Percentiles rank a stretch among this genome's conserved stretches.
These are phyloP conservation scores for Mylabris phalerata DNA, from an alignment of 1,140 invertebrate genomes.

Conservation along the genomic window DNA sequence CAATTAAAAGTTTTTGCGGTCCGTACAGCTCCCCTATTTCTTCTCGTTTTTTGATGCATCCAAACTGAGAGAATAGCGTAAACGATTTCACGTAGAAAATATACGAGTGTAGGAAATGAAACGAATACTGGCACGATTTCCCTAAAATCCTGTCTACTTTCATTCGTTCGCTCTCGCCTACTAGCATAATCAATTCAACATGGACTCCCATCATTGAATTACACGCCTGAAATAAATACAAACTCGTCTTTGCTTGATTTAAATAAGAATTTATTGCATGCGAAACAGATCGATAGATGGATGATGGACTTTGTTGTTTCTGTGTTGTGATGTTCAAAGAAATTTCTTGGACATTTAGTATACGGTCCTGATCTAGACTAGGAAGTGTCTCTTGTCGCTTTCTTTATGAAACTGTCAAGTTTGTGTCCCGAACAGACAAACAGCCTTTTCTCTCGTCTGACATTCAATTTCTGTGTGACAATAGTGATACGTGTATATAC, in stretches of 20 bases:
- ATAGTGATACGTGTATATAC: no score
- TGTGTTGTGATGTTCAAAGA: no score
- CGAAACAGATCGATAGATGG: not conserved
- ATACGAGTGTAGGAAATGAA: conserved; percentile 4
- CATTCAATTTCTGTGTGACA: no score
- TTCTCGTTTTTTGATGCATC: not conserved
- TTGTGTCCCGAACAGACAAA: no score
- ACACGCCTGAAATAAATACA: conserved; percentile 1
- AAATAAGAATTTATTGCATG: not conserved
- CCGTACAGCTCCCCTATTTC: no score
- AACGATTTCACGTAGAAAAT: not conserved
- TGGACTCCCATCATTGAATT: conserved; percentile 4
- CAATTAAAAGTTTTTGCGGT: no score
- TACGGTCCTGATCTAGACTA: no score
- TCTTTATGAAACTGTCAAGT: no score
- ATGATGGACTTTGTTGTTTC: no score
- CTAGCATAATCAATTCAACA: conserved; percentile 3
- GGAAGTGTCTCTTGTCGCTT: no score
- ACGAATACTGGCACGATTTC: conserved; percentile 5
- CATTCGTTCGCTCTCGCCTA: not conserved
- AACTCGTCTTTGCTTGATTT: not conserved
- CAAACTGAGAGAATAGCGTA: not conserved
- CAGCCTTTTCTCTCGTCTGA: no score
- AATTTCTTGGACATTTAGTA: no score
- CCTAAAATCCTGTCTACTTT: conserved; percentile 2